Percentiles rank a stretch among this genome's conserved stretches.
phyloP scores from a whole-genome alignment of 2,888 invertebrate species.

The Euphydryas editha region DNA sequence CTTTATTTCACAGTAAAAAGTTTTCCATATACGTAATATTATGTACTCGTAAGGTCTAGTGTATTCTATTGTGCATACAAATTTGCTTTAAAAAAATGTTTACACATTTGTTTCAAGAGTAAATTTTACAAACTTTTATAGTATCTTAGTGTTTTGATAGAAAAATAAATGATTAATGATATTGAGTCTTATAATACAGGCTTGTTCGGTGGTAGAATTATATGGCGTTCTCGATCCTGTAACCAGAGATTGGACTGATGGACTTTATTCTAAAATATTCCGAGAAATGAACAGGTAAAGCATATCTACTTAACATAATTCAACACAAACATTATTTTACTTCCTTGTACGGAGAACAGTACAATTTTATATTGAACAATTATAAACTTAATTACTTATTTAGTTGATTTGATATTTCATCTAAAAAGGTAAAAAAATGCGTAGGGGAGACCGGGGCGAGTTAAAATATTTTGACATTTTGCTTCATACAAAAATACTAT shows the following conservation, averaged over 20 bases:
- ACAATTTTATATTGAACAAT: not conserved
- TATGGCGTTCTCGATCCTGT: constrained; percentile 94
- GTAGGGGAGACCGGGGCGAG: too few species aligned
- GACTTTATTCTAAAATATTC: constrained; percentile 94
- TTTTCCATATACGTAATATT: not conserved
- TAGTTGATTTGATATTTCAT: too few species aligned
- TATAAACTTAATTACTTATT: too few species aligned
- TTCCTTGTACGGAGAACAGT: not conserved
- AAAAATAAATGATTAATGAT: not conserved
- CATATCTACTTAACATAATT: not conserved
- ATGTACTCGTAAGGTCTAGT: not conserved
- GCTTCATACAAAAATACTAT: too few species aligned
- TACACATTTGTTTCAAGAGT: too few species aligned
- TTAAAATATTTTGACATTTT: too few species aligned
- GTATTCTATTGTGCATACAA: not conserved
- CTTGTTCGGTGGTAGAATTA: constrained; percentile 93
- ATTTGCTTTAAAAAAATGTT: not conserved
- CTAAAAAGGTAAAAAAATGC: too few species aligned
- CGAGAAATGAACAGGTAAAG: constrained; percentile 92
- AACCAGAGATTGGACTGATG: constrained; percentile 97
- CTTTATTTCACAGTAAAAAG: not conserved
- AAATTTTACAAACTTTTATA: too few species aligned
- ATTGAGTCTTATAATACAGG: constrained; percentile 69
- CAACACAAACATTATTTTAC: not conserved
- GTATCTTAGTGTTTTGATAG: not conserved